Conservation (phyloP, 2,113 vertebrate species). For the Uropsilus gracilis region DNA sequence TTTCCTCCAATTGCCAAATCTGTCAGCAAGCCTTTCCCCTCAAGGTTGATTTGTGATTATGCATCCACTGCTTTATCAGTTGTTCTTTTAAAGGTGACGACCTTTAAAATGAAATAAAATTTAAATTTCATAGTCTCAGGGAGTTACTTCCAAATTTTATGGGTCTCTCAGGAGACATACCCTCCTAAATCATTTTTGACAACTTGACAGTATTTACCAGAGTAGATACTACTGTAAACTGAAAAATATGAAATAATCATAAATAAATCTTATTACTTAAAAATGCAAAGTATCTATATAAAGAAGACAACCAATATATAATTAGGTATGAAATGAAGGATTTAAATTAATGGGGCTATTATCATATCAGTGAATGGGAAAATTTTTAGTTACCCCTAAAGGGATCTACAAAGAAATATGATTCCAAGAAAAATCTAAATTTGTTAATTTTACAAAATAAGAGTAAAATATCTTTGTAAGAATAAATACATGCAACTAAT, state of each 20-base stretch:
- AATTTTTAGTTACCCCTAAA: background rate
- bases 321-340: background rate
- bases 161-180: background rate
- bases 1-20: background rate
- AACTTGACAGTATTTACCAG: conserved; percentile 15
- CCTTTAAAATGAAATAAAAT: background rate
- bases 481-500: background rate
- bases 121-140: background rate
- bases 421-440: background rate
- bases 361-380: background rate
- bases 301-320: background rate
- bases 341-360: background rate
- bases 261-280: conserved; percentile 17
- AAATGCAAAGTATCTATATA: background rate
- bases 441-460: conserved; percentile 4
- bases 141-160: background rate
- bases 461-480: no score
- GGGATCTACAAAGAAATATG: background rate
- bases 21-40: background rate
- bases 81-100: background rate
- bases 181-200: background rate
- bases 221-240: background rate
- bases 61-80: background rate
- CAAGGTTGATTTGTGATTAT: background rate
- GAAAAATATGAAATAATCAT: background rate